Conservation (phyloP, 1,140 invertebrate species). For the Physella acuta region DNA sequence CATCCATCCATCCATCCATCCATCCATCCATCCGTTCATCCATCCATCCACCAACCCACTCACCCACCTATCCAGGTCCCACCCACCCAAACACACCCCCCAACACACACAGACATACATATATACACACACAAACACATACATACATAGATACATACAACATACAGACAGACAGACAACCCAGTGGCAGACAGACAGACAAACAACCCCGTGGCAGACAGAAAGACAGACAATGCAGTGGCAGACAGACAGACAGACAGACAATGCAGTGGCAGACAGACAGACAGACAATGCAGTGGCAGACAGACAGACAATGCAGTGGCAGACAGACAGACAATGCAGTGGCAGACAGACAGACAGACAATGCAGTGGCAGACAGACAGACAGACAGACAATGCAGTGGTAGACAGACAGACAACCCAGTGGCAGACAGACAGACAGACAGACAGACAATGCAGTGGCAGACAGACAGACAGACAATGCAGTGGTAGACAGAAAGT, state of each 20-base stretch:
- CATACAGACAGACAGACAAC: neutral
- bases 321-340: neutral
- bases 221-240: constrained; percentile 7
- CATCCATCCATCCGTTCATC: too few species aligned
- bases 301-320: neutral
- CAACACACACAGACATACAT: too few species aligned
- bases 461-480: too few species aligned
- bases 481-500: neutral
- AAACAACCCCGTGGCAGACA: constrained; percentile 2
- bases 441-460: too few species aligned
- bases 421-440: neutral
- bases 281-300: neutral
- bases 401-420: neutral
- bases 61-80: too few species aligned
- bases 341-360: neutral
- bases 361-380: neutral
- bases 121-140: neutral
- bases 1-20: too few species aligned
- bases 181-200: neutral
- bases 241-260: neutral
- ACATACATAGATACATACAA: neutral
- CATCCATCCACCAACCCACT: too few species aligned
- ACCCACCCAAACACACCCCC: too few species aligned
- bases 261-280: neutral
- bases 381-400: neutral